Conservation (phyloP, 2,113 vertebrate genomes). For the Ceyx cyanopectus region DNA sequence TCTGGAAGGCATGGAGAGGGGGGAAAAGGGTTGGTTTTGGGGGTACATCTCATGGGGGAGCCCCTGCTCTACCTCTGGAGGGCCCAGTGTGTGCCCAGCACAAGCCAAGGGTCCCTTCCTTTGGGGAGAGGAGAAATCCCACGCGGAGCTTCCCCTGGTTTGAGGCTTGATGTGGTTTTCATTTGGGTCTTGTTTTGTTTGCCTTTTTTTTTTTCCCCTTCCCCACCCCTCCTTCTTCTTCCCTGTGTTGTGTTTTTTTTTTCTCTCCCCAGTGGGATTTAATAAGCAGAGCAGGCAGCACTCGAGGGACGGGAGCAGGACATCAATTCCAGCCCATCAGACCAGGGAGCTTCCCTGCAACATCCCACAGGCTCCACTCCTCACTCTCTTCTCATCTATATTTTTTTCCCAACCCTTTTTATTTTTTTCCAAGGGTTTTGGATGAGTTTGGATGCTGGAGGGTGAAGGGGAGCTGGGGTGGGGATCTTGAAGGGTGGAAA, state of each 20-base stretch:
- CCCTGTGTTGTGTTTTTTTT: neutral
- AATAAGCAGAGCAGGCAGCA: neutral
- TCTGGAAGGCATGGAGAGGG: rapidly evolving
- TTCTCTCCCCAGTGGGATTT: neutral
- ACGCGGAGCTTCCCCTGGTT: neutral
- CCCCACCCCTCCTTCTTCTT: neutral
- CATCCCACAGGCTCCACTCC: rapidly evolving
- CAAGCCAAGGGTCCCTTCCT: neutral
- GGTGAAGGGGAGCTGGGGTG: neutral
- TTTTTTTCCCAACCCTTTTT: neutral
- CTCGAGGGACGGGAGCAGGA: neutral
- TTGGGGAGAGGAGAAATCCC: neutral
- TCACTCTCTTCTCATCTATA: neutral
- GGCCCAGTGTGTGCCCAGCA: neutral
- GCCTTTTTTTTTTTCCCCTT: neutral
- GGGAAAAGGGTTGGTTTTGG: rapidly evolving
- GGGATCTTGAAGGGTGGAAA: neutral
- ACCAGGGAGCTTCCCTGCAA: rapidly evolving
- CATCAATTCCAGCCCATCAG: neutral
- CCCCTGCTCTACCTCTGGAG: neutral
- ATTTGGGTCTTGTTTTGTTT: neutral
- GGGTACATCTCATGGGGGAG: neutral
- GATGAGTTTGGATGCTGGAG: neutral
- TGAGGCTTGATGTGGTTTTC: neutral
- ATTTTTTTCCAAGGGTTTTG: neutral